phyloP scores from a whole-genome alignment of 2,888 invertebrate species.

The Clepsis dumicolana region DNA sequence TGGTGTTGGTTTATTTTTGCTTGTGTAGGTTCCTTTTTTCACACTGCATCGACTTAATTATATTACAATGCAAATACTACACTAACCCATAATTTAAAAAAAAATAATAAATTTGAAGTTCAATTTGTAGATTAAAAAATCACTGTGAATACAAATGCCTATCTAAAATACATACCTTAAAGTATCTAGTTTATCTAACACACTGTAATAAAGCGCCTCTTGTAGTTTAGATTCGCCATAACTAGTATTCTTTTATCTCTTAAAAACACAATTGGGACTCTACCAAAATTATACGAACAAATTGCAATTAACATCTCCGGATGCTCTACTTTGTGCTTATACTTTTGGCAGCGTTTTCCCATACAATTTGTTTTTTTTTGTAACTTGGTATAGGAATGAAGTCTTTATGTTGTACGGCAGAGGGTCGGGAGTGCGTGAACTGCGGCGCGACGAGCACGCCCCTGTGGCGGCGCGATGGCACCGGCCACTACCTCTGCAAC shows the following conservation, averaged over 20 bases:
- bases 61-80: neutral
- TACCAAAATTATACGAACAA: slow-evolving; percentile 18
- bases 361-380: slow-evolving; percentile 3
- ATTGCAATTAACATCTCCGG: neutral
- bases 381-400: slow-evolving; percentile 13
- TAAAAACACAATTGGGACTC: slow-evolving; percentile 8
- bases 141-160: neutral
- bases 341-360: slow-evolving; percentile 31
- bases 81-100: neutral
- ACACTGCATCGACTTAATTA: slow-evolving; percentile 35
- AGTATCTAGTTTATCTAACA: neutral
- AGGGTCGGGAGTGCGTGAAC: slow-evolving; percentile 99
- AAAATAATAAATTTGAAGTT: neutral
- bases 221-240: neutral
- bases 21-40: slow-evolving; percentile 48
- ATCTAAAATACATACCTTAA: neutral
- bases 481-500: slow-evolving; percentile 99
- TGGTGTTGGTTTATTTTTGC: slow-evolving; percentile 46
- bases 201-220: neutral
- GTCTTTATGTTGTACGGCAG: slow-evolving; percentile 79
- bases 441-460: slow-evolving; percentile 99
- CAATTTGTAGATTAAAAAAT: neutral
- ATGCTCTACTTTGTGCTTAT: neutral
- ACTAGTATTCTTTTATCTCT: slow-evolving; percentile 8
- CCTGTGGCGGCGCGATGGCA: slow-evolving; percentile 98